Evolutionary conservation across 2,888 invertebrate species (phyloP), one percentile per base, ranked within the genome.

Genomic region (Acanthosepion pharaonis): DNA sequence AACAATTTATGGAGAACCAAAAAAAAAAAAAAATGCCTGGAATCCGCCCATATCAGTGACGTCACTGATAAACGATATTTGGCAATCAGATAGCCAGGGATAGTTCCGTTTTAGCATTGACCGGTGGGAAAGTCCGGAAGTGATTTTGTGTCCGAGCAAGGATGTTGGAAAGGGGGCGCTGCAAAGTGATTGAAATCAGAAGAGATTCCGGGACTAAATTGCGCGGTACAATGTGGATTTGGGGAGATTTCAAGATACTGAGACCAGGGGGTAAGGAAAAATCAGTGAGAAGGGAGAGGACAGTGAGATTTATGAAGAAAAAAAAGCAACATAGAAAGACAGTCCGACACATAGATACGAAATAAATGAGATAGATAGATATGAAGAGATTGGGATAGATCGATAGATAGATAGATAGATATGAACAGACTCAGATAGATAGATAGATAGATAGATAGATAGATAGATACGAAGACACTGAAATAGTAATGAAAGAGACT

Each of bases 1-100:
- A 78, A 78, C 15, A 15, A n/a, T n/a, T 78, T 78, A 11, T 9
- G n/a, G 15, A n/a, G n/a, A 78, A 9, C 11, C 4, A 78, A n/a
- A 9, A n/a, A 33, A 0, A 9, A n/a, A 33, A 0, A 33, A 11
- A 0, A n/a, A 18, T n/a, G n/a, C 4, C n/a, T n/a, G 78, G n/a
- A n/a, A 1, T 78, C 78, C n/a, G n/a, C n/a, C n/a, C 78, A 78
- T n/a, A n/a, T 78, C 78, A 78, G 28, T 78, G 55, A 78, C 9
- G n/a, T 78, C n/a, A 78, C 78, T 78, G 20, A 9, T 1, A n/a
- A 9, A 78, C n/a, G 15, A 15, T 78, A n/a, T n/a, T 78, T 78
- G 78, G 15, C n/a, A n/a, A 78, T 11, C 9, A 8, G 9, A 78
- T 78, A 18, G 9, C 15, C 2, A 4, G n/a, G n/a, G 78, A n/a